Evolutionary conservation across 2,797 vertebrate species (phyloP).

Genomic region (Acrossocheilus fasciatus): DNA sequence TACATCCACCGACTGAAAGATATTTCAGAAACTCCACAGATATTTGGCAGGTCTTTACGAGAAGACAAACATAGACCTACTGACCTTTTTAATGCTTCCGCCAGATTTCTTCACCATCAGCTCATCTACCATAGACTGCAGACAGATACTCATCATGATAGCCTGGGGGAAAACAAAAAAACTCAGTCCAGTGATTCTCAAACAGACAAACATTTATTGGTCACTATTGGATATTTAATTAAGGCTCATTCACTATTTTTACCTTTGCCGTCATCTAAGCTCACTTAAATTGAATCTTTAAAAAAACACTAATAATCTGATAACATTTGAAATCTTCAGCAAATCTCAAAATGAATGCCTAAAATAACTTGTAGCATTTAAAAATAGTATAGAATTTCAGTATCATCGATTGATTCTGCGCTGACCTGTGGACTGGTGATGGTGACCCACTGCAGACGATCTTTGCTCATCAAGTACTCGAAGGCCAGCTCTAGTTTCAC

Average conservation of each 20-base stretch:
- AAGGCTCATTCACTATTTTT: not conserved
- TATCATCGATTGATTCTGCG: not conserved
- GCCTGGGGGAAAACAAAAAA: conserved; percentile 77
- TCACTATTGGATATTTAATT: not conserved
- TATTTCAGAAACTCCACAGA: not conserved
- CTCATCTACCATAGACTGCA: conserved; percentile 99
- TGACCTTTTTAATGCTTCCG: conserved; percentile 96
- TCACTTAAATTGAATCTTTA: not conserved
- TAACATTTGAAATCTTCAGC: not conserved
- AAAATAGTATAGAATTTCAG: not conserved
- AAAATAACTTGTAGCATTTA: not conserved
- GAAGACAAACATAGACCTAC: conserved; percentile 29
- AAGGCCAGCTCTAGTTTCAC: conserved; percentile 96
- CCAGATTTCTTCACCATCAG: conserved; percentile 99
- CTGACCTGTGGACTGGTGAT: conserved; percentile 96
- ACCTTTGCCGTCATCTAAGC: not conserved
- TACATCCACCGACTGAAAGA: not conserved
- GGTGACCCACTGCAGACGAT: conserved; percentile 98
- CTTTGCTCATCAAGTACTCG: conserved; percentile 99
- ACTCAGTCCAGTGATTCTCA: not conserved
- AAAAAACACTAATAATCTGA: not conserved
- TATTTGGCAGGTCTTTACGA: conserved; percentile 17
- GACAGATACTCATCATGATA: conserved; percentile 99
- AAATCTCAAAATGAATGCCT: no score
- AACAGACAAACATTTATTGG: not conserved